Base-by-base conservation (phyloP, 2,113 vertebrate species). In the Crotalus helleri region DNA sequence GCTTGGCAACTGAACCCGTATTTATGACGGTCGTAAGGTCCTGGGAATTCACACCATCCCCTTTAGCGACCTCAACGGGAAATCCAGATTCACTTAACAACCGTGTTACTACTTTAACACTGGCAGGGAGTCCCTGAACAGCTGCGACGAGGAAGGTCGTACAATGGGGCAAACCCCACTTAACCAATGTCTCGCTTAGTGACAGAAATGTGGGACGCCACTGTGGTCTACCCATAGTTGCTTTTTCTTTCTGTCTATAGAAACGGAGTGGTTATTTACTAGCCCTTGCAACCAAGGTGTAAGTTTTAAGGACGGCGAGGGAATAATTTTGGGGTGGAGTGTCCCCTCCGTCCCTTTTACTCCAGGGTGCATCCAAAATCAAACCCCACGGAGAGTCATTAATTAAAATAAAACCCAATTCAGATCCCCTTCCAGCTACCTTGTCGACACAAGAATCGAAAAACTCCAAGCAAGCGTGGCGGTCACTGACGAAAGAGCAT, bases 361-460 rank as follows among this genome's bases (percentile, higher is more conserved):
- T 33, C 4, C 29, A 19, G n/a, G n/a, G 69, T 1, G 69, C 15
- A 3, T 17, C 69, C 2, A 17, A 33, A 1, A 5, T 74, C n/a
- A 19, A 33, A 5, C 69, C n/a, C 29, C n/a, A 0, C 7, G 7
- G n/a, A 33, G n/a, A 19, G 15, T 3, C n/a, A 0, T 81, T 39
- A 6, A 57, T 57, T 57, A 39, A 81, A 81, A 33, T 8, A 19
- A 81, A 81, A 39, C 15, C 15, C 1, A 33, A 33, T 74, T 33
- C 12, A 33, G 19, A 29, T 2, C n/a, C 13, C 5, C 6, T 61
- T 8, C 5, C 24, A 1, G 87, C 3, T 23, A 99, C 99, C 98
- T 99, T 99, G 29, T 99, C 98, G 0, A 99, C 98, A 0, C 98
- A 99, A 88, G 98, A 98, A 93, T 99, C 99, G 0, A 99, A 99